phyloP scores from a whole-genome alignment of 2,113 vertebrate genomes.

The Plecturocebus donacophilus region DNA sequence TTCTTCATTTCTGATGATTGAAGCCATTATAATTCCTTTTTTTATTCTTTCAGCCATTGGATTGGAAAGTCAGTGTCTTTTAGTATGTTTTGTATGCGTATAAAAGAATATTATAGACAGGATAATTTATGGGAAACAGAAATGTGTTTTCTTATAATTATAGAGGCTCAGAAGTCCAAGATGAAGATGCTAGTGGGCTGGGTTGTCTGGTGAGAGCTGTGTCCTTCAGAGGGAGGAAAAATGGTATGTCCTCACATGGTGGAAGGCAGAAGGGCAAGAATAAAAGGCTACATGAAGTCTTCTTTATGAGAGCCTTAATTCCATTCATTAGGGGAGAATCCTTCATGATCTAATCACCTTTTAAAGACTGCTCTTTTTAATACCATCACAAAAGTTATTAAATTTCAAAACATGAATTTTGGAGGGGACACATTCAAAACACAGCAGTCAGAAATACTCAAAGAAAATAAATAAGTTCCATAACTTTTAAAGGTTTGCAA shows the following conservation, averaged over 20 bases:
- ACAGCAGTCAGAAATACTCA: not conserved
- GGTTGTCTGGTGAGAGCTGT: accelerated
- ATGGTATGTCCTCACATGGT: not conserved
- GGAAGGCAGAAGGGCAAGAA: not conserved
- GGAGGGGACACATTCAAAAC: not conserved
- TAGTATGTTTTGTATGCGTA: no score
- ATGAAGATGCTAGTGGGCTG: accelerated
- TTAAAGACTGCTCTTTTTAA: not conserved
- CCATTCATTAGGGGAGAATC: not conserved
- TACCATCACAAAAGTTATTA: not conserved
- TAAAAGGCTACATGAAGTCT: not conserved
- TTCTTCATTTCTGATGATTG: not conserved
- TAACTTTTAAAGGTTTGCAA: not conserved
- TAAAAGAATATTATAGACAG: not conserved
- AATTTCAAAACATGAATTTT: not conserved
- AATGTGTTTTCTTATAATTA: not conserved
- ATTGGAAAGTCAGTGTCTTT: not conserved
- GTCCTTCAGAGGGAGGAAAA: accelerated
- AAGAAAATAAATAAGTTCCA: not conserved
- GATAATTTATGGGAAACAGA: not conserved
- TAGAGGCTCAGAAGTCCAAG: not conserved
- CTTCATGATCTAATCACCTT: not conserved
- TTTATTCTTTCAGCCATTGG: not conserved
- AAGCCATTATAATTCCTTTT: not conserved
- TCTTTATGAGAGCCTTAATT: not conserved